These are phyloP conservation scores for Tetrao urogallus DNA, from an alignment of 2,113 vertebrate species.

Conservation along the genomic window DNA sequence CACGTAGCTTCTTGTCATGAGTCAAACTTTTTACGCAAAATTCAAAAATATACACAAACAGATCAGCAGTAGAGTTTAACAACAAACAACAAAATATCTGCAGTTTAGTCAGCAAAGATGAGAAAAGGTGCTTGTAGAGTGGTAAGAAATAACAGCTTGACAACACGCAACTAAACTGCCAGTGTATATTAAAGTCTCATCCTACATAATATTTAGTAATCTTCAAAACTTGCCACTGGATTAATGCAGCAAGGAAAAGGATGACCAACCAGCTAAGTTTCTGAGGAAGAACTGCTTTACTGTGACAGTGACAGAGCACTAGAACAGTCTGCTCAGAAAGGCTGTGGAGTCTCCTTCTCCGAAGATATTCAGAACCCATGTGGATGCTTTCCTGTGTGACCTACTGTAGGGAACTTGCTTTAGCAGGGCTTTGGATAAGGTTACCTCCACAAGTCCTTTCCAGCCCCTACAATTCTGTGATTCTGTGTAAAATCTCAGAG, in stretches of 20 bases:
- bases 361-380: not conserved
- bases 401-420: not conserved
- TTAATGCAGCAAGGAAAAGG: not conserved
- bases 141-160: not conserved
- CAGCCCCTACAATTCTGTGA: not conserved
- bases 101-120: not conserved
- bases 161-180: slow-evolving; percentile 12
- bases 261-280: not conserved
- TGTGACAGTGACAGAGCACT: not conserved
- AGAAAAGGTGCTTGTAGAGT: not conserved
- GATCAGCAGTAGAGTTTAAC: not conserved
- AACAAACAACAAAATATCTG: not conserved
- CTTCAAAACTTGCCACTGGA: not conserved
- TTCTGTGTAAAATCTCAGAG: not conserved
- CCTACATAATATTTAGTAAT: slow-evolving; percentile 19
- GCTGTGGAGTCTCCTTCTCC: not conserved
- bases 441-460: not conserved
- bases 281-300: not conserved
- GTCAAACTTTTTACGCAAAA: not conserved
- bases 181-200: slow-evolving; percentile 6
- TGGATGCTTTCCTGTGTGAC: not conserved
- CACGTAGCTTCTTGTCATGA: not conserved
- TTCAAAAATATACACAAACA: slow-evolving; percentile 3
- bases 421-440: not conserved
- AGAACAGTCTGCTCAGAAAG: not conserved